Conservation (phyloP, 2,797 vertebrate genomes). For the Triplophysa bombifrons region DNA sequence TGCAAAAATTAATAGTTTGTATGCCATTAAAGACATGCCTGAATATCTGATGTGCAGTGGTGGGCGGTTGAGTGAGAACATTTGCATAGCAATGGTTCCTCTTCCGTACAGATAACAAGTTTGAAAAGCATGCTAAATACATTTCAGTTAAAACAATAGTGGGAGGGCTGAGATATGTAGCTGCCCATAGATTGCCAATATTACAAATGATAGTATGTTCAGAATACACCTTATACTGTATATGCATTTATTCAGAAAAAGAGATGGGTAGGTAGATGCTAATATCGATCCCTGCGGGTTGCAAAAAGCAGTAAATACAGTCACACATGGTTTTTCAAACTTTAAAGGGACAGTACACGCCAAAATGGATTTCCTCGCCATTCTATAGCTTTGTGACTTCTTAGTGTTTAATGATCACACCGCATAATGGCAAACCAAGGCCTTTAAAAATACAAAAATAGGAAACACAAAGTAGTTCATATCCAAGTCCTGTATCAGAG, state of each 20-base stretch:
- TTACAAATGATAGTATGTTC: slow-evolving; percentile 5
- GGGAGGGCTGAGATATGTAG: slow-evolving; percentile 20
- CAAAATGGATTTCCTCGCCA: neutral
- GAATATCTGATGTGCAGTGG: slow-evolving; percentile 59
- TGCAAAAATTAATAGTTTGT: slow-evolving; percentile 44
- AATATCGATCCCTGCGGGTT: neutral
- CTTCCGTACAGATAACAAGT: slow-evolving; percentile 29
- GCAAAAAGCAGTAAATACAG: neutral
- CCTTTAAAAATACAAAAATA: neutral
- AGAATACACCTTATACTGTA: neutral
- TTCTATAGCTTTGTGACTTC: neutral
- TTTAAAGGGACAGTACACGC: neutral
- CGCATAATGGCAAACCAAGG: neutral
- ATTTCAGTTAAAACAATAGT: slow-evolving; percentile 13
- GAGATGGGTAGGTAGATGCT: neutral
- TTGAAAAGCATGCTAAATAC: slow-evolving; percentile 36
- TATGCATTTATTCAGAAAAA: neutral
- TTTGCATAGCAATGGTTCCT: slow-evolving; percentile 66
- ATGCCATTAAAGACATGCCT: slow-evolving; percentile 58
- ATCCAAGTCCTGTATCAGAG: neutral
- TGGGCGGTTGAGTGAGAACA: slow-evolving; percentile 67
- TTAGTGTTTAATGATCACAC: neutral
- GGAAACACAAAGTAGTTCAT: neutral
- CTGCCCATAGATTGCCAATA: slow-evolving; percentile 24
- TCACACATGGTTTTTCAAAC: neutral